Conservation (phyloP, 2,113 vertebrate species). For the Trichechus manatus region DNA sequence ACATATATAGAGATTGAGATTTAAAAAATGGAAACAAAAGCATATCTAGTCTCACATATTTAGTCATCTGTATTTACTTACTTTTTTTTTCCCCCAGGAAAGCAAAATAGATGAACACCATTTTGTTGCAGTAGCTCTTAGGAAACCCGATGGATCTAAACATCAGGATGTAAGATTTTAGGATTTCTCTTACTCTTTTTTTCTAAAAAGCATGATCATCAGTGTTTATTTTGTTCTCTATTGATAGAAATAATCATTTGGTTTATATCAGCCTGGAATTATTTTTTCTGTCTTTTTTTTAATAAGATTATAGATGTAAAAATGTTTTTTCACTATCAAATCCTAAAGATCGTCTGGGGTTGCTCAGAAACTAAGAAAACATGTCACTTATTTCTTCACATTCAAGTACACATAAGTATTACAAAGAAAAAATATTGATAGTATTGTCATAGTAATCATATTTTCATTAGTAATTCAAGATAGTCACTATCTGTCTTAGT, state of each 20-base stretch:
- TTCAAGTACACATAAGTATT: not conserved
- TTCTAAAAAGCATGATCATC: slow-evolving; percentile 3
- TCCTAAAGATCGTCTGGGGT: not conserved
- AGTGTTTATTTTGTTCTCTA: slow-evolving; percentile 29
- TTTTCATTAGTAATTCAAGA: not conserved
- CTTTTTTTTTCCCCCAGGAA: slow-evolving; percentile 87
- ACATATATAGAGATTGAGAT: not conserved
- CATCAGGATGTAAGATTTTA: slow-evolving; percentile 84
- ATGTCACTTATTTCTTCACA: not conserved
- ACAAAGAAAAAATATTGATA: not conserved
- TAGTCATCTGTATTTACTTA: not conserved
- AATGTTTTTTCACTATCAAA: not conserved
- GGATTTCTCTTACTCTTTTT: not conserved
- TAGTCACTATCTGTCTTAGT: not conserved
- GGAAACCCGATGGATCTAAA: slow-evolving; percentile 83
- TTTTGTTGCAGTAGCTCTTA: slow-evolving; percentile 95
- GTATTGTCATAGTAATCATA: not conserved
- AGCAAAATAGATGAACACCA: slow-evolving; percentile 91
- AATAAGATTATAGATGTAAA: not conserved
- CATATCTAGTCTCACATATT: not conserved
- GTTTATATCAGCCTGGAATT: not conserved
- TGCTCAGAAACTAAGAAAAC: not conserved
- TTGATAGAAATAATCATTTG: slow-evolving; percentile 34
- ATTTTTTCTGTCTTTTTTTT: not conserved
- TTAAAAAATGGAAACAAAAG: not conserved